Percentiles rank a stretch among this genome's conserved stretches.
Evolutionary conservation across 1,140 invertebrate species (phyloP).

Genomic region (Cotesia chilonis): DNA sequence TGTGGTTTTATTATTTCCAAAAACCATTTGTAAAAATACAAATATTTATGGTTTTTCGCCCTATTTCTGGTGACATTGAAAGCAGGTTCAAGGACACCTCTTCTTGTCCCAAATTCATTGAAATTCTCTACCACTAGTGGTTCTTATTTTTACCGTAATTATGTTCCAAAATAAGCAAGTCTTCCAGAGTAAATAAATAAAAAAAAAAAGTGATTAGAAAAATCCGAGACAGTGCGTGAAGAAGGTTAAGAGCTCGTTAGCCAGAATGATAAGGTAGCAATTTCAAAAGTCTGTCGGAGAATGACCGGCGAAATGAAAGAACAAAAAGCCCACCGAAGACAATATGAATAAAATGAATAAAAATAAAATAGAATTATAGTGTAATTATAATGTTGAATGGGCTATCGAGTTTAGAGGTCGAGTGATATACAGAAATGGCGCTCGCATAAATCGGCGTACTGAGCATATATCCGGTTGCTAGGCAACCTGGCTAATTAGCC

Average conservation of each 20-base stretch:
- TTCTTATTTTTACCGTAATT: no score
- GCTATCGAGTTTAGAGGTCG: conserved; percentile 17
- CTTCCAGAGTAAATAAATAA: conserved; percentile 44
- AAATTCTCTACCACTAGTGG: no score
- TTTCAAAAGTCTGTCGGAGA: conserved; percentile 53
- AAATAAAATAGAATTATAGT: not conserved
- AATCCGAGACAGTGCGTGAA: conserved; percentile 40
- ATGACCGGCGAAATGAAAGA: conserved; percentile 40
- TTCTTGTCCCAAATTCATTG: no score
- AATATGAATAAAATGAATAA: no score
- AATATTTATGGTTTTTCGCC: no score
- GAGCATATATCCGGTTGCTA: conserved; percentile 54
- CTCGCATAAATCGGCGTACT: conserved; percentile 59
- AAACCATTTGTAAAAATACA: conserved; percentile 13
- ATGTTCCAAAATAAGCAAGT: no score
- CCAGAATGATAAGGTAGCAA: conserved; percentile 62
- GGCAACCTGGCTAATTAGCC: conserved; percentile 66
- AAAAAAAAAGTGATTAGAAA: conserved; percentile 50
- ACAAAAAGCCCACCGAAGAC: conserved; percentile 26
- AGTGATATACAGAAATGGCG: conserved; percentile 29
- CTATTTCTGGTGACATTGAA: no score
- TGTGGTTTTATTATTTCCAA: no score
- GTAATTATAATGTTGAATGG: conserved; percentile 4
- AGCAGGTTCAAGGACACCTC: not conserved
- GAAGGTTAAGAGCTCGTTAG: conserved; percentile 61